Conservation (phyloP, 2,888 invertebrate genomes). For the Drosophila peninsularis region DNA sequence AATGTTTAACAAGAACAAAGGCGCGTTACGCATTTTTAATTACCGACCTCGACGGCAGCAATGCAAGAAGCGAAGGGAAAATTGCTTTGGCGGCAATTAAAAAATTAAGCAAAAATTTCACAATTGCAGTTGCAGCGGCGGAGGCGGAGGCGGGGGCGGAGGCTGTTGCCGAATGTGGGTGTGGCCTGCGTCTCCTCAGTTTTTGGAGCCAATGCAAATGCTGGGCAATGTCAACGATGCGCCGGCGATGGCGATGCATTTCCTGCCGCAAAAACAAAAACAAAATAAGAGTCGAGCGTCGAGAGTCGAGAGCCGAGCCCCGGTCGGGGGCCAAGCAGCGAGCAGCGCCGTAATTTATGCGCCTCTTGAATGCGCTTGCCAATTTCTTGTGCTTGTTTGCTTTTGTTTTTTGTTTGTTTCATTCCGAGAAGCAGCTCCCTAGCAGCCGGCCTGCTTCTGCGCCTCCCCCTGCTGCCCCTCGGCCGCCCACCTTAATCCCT, state of each 20-base stretch:
- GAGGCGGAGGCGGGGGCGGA: conserved; percentile 6
- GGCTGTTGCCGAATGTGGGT: conserved; percentile 40
- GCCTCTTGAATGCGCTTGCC: conserved; percentile 76
- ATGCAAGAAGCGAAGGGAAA: conserved; percentile 18
- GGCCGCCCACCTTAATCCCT: conserved; percentile 34
- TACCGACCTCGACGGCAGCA: conserved; percentile 55
- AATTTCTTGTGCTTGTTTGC: conserved; percentile 60
- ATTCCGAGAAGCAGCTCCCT: conserved; percentile 56
- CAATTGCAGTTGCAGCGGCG: conserved; percentile 1
- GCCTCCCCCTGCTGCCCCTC: not conserved
- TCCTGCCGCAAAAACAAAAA: conserved; percentile 55
- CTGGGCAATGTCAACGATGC: conserved; percentile 66
- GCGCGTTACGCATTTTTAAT: conserved; percentile 79
- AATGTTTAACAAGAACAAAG: conserved; percentile 55
- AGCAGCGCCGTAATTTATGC: conserved; percentile 68
- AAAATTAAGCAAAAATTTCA: conserved; percentile 64
- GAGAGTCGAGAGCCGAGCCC: conserved; percentile 25
- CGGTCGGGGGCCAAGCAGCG: conserved; percentile 20
- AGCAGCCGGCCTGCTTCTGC: conserved; percentile 4
- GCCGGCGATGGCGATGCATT: conserved; percentile 42
- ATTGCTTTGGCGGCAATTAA: conserved; percentile 62
- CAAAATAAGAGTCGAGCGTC: not conserved
- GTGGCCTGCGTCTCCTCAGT: conserved; percentile 37
- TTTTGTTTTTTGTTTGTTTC: conserved; percentile 29
- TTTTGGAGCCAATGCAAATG: conserved; percentile 35